Evolutionary conservation across 2,113 vertebrate species (phyloP), one percentile per base, ranked within the genome.

Genomic region (Lasiurus borealis): DNA sequence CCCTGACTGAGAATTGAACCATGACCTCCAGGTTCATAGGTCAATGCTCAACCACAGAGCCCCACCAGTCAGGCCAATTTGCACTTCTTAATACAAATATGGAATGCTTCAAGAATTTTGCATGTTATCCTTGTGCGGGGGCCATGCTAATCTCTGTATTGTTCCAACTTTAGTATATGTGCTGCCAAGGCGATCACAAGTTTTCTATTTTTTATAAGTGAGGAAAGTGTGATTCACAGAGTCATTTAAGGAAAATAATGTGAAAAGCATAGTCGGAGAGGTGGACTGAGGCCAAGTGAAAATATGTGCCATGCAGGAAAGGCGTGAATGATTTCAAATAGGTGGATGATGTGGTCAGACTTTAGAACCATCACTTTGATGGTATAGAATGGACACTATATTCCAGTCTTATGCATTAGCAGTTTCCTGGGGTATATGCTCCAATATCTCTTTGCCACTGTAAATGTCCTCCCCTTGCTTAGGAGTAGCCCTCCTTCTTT

Each of bases 371-470:
- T 57, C 69, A 4, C 48, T 29, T 50, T 75, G 31, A 8, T 25
- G 54, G 19, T 29, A 0, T 29, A 54, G 16, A 11, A 68, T 9
- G 2, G 19, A 19, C 6, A 11, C 57, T 46, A 27, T 13, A 5
- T 27, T n/a, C n/a, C 15, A 76, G 57, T 21, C 34, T 2, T 1
- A 6, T 7, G 27, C 2, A 9, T 12, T 27, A 40, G 13, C 40
- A 27, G 29, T 34, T 40, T 16, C 14, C 68, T 68, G 21, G n/a
- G 3, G 1, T n/a, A 46, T 3, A 2, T 12, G 3, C 4, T 25
- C 46, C 25, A 2, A 1, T 5, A 1, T 15, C 10, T 27, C 18
- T 8, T 2, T 13, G 10, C 40, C 44, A 50, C 72, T 50, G 4
- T 34, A 34, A 81, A 54, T 0, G 5, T 15, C 29, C 27, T 19